These are phyloP conservation scores for Pteria penguin DNA, from an alignment of 2,888 invertebrate genomes.

Conservation along the genomic window DNA sequence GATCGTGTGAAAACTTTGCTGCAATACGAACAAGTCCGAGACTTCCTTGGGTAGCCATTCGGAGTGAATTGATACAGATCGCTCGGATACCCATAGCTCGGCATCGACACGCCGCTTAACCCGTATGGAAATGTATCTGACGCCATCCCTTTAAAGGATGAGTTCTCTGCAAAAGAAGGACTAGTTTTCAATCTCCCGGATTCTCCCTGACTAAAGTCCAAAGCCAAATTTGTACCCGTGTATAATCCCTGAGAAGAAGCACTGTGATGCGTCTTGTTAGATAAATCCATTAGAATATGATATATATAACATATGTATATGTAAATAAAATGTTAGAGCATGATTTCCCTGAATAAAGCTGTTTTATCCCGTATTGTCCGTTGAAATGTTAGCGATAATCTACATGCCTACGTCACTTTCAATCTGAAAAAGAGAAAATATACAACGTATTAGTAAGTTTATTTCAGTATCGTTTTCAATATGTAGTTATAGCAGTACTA, in stretches of 20 bases:
- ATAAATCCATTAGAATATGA: slow-evolving; percentile 17
- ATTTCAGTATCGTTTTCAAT: too few relatives aligned
- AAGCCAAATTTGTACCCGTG: slow-evolving; percentile 7
- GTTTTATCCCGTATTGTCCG: not conserved
- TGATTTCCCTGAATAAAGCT: not conserved
- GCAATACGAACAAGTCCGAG: slow-evolving; percentile 73
- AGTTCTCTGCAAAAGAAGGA: slow-evolving; percentile 35
- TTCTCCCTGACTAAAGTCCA: slow-evolving; percentile 55
- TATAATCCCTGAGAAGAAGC: slow-evolving; percentile 17
- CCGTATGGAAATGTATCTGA: slow-evolving; percentile 71
- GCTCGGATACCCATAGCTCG: slow-evolving; percentile 69
- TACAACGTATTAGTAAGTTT: too few relatives aligned
- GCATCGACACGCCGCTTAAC: slow-evolving; percentile 73
- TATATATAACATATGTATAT: too few relatives aligned
- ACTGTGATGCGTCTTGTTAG: slow-evolving; percentile 12
- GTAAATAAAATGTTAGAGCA: not conserved
- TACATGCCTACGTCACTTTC: not conserved
- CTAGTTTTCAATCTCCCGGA: slow-evolving; percentile 53
- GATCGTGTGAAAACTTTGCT: slow-evolving; percentile 75
- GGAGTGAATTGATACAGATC: slow-evolving; percentile 72
- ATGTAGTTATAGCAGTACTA: too few relatives aligned
- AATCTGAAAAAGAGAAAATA: not conserved
- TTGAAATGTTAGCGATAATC: not conserved
- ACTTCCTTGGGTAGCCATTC: slow-evolving; percentile 74
- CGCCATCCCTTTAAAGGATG: slow-evolving; percentile 44